Evolutionary conservation across 2,113 vertebrate species (phyloP).

Genomic region (Alethe diademata): DNA sequence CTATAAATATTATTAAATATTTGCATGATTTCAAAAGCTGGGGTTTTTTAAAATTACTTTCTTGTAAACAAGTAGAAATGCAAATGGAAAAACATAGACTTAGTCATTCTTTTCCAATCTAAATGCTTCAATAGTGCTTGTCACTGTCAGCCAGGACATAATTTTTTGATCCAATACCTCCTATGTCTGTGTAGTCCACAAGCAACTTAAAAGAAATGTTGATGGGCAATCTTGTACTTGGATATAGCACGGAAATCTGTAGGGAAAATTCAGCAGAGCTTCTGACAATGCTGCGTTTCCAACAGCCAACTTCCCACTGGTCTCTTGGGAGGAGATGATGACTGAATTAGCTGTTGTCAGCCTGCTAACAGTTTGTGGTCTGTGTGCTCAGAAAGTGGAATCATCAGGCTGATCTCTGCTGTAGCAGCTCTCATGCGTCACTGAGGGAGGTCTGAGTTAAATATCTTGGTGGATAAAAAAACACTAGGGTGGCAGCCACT

Average conservation of each 20-base stretch:
- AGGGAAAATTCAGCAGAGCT: not conserved
- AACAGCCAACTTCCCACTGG: not conserved
- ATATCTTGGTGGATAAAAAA: not conserved
- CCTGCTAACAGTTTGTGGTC: not conserved
- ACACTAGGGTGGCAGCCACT: not conserved
- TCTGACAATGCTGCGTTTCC: not conserved
- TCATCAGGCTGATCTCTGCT: not conserved
- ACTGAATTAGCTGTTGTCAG: not conserved
- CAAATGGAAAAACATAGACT: not conserved
- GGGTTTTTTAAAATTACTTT: not conserved
- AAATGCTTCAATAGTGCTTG: not conserved
- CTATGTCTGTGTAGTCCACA: not conserved
- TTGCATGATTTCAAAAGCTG: not conserved
- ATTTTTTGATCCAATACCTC: not conserved
- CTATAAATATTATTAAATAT: not conserved
- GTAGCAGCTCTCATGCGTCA: not conserved
- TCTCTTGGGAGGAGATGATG: not conserved
- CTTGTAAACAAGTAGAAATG: not conserved
- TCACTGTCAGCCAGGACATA: not conserved
- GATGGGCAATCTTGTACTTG: not conserved
- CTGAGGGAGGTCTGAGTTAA: not conserved
- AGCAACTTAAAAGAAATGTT: not conserved
- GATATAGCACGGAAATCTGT: not conserved
- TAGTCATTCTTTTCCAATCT: not conserved
- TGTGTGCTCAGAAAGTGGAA: not conserved